phyloP scores from a whole-genome alignment of 2,113 vertebrate species.

The Columba livia region DNA sequence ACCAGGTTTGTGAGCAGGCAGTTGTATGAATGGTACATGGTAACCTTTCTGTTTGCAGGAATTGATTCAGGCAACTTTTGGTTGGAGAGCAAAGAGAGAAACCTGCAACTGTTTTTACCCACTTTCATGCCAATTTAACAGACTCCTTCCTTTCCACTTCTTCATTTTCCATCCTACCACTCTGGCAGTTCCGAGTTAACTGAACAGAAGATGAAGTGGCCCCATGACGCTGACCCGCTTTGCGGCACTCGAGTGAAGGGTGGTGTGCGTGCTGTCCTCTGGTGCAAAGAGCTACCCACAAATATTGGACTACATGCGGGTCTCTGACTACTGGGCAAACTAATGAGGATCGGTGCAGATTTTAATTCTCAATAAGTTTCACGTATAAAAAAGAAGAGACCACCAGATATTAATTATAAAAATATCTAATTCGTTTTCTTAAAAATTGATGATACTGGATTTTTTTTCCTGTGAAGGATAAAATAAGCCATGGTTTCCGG shows the following conservation, averaged over 20 bases:
- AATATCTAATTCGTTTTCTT: not conserved
- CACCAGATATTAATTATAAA: not conserved
- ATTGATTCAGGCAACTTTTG: not conserved
- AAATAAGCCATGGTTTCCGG: not conserved
- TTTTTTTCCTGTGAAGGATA: not conserved
- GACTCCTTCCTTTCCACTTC: not conserved
- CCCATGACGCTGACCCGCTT: rapidly evolving
- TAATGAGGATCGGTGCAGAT: not conserved
- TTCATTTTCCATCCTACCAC: not conserved
- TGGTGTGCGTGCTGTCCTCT: not conserved
- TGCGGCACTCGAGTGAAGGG: not conserved
- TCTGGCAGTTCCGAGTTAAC: not conserved
- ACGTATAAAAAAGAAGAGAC: not conserved
- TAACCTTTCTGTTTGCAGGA: not conserved
- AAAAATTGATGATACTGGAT: not conserved
- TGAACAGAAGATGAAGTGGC: not conserved
- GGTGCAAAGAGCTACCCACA: not conserved
- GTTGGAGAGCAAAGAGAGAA: not conserved
- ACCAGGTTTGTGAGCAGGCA: not conserved
- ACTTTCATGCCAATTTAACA: not conserved
- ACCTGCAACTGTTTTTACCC: not conserved
- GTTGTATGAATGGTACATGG: not conserved
- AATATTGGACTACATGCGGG: not conserved
- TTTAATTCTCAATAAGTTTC: not conserved
- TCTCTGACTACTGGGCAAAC: not conserved